Evolutionary conservation across 2,113 vertebrate species (phyloP).

Genomic region (Triplophysa dalaica): DNA sequence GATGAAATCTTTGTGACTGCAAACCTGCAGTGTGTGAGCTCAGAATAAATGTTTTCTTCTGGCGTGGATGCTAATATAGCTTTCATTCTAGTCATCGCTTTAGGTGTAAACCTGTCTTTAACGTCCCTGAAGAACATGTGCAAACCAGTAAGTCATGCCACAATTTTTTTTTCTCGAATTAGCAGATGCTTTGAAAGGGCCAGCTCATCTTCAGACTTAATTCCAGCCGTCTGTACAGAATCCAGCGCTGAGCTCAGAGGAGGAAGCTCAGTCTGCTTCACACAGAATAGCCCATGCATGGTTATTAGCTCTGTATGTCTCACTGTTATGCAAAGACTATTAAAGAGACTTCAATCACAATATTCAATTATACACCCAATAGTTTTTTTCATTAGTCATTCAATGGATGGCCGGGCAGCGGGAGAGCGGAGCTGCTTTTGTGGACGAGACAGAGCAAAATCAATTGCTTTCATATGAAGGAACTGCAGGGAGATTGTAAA

Average conservation of each 20-base stretch:
- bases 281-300: slow-evolving; percentile 26
- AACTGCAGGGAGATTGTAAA: slow-evolving; percentile 51
- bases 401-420: slow-evolving; percentile 42
- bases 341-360: slow-evolving; percentile 53
- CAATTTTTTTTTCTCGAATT: background rate
- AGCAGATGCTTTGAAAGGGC: background rate
- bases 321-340: slow-evolving; percentile 48
- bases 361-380: slow-evolving; percentile 55
- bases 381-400: slow-evolving; percentile 45
- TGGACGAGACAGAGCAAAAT: slow-evolving; percentile 46
- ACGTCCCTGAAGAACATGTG: background rate
- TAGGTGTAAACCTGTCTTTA: too few relatives aligned
- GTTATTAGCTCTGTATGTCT: slow-evolving; percentile 44
- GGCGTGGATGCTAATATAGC: too few relatives aligned
- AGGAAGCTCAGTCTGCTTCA: slow-evolving; percentile 28
- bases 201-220: slow-evolving; percentile 7
- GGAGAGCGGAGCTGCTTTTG: slow-evolving; percentile 42
- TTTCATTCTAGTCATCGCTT: too few relatives aligned
- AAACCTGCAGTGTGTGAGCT: too few relatives aligned
- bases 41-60: too few relatives aligned
- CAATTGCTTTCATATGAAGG: slow-evolving; percentile 54
- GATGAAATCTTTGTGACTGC: too few relatives aligned
- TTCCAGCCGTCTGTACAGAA: background rate
- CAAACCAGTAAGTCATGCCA: background rate
- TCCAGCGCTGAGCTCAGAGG: background rate